Conservation (phyloP, 1,140 invertebrate genomes). For the Euglossa dilemma region DNA sequence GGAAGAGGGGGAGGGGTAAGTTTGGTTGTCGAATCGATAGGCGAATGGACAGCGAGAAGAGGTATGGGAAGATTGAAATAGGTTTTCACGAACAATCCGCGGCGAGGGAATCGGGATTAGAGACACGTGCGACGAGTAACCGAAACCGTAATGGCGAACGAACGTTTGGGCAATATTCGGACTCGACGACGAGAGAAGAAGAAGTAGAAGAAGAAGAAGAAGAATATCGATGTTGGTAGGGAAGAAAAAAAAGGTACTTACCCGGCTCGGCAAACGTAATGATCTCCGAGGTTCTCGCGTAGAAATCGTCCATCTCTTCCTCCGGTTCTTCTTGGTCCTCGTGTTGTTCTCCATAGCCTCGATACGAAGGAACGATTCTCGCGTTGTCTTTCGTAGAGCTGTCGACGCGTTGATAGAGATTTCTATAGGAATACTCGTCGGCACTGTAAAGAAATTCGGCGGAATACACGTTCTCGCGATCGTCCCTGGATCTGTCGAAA, state of each 20-base stretch:
- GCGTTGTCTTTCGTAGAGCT: constrained; percentile 58
- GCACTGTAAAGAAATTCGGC: constrained; percentile 72
- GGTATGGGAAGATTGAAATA: no score
- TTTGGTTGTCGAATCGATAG: no score
- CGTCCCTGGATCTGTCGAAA: constrained; percentile 46
- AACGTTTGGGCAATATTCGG: no score
- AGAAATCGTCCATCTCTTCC: constrained; percentile 87
- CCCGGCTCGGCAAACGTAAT: constrained; percentile 92
- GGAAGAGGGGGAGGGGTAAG: no score
- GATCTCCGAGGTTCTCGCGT: constrained; percentile 90
- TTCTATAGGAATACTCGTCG: constrained; percentile 77
- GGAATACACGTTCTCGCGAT: constrained; percentile 60
- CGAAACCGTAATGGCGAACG: no score
- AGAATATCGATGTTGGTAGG: not conserved
- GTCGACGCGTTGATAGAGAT: constrained; percentile 70
- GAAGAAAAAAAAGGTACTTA: constrained; percentile 77
- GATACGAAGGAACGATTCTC: constrained; percentile 69
- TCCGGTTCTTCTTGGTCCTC: constrained; percentile 70
- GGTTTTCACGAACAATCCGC: no score
- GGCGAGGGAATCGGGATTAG: no score
- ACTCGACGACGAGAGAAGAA: no score
- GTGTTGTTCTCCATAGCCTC: constrained; percentile 70
- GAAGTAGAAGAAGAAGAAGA: no score
- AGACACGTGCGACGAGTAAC: no score
- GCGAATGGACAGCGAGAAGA: no score